A percentile compares a stretch with the other conserved stretches of the same genome.
These are phyloP conservation scores for Danaus melanippus DNA, from an alignment of 1,140 invertebrate species.

Conservation along the genomic window DNA sequence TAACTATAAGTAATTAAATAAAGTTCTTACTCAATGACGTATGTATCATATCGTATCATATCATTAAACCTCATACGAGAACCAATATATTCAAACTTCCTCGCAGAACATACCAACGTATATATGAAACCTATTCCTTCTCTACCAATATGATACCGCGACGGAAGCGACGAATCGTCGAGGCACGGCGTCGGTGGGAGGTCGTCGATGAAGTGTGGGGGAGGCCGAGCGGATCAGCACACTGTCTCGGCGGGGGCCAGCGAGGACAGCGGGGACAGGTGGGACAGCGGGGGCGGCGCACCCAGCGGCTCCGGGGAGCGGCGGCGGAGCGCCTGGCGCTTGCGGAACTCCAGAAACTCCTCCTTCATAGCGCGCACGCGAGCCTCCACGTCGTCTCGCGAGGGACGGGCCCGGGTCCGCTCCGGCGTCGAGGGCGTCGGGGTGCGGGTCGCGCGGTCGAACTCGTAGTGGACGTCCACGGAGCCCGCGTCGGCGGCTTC, in stretches of 20 bases:
- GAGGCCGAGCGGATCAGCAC: slow-evolving; percentile 30
- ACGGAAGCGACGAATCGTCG: too few species aligned
- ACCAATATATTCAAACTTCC: too few species aligned
- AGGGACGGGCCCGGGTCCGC: slow-evolving; percentile 75
- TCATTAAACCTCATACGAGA: too few species aligned
- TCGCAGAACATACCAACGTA: too few species aligned
- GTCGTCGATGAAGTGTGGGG: not conserved
- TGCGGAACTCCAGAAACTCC: slow-evolving; percentile 93
- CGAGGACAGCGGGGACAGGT: slow-evolving; percentile 73
- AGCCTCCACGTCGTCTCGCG: slow-evolving; percentile 83
- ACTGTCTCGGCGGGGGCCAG: slow-evolving; percentile 45
- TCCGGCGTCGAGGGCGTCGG: slow-evolving; percentile 79
- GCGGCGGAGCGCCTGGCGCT: slow-evolving; percentile 84
- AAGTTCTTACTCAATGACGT: too few species aligned
- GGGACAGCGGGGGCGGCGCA: slow-evolving; percentile 81
- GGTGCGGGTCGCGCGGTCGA: slow-evolving; percentile 88
- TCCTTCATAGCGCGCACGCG: slow-evolving; percentile 95
- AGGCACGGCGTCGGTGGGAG: slow-evolving; percentile 10
- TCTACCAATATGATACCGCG: too few species aligned
- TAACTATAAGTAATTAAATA: too few species aligned
- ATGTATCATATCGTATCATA: too few species aligned
- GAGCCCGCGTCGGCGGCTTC: slow-evolving; percentile 77
- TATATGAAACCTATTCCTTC: too few species aligned
- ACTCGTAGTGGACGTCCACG: slow-evolving; percentile 96
- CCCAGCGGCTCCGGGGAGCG: slow-evolving; percentile 73